Conservation (phyloP, 2,888 invertebrate genomes). For the Rhingia rostrata region DNA sequence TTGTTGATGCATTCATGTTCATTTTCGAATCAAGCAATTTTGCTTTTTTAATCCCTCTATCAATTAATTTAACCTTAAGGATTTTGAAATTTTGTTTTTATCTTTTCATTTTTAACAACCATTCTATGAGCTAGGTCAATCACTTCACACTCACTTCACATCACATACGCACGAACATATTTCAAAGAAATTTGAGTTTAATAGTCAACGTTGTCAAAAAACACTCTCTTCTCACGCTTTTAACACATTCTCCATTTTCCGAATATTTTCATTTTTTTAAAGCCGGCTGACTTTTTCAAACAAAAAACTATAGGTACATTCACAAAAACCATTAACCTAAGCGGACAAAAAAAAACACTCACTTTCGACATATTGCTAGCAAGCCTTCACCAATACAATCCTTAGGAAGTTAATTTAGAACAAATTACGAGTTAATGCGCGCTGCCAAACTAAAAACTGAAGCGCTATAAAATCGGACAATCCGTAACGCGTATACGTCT, state of each 20-base stretch:
- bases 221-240: slow-evolving; percentile 4
- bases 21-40: no score
- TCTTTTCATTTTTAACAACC: neutral
- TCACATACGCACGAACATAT: neutral
- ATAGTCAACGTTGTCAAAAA: slow-evolving; percentile 17
- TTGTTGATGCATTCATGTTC: no score
- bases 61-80: no score
- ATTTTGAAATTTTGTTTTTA: no score
- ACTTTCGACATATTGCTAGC: slow-evolving; percentile 67
- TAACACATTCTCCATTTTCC: slow-evolving; percentile 7
- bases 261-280: neutral
- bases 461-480: slow-evolving; percentile 2
- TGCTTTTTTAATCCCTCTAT: no score
- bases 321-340: neutral
- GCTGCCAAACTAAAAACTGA: slow-evolving; percentile 32
- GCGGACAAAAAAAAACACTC: slow-evolving; percentile 45
- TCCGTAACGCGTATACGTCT: slow-evolving; percentile 34
- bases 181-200: neutral
- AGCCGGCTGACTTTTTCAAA: slow-evolving; percentile 9
- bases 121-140: slow-evolving; percentile 17
- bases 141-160: slow-evolving; percentile 34
- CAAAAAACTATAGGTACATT: neutral
- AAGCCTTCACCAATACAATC: slow-evolving; percentile 28
- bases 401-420: slow-evolving; percentile 33
- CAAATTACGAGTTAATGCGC: slow-evolving; percentile 2